Evolutionary conservation across 2,797 vertebrate genomes (phyloP), one percentile per base, ranked within the genome.

Genomic region (Ctenopoma kingsleyae): DNA sequence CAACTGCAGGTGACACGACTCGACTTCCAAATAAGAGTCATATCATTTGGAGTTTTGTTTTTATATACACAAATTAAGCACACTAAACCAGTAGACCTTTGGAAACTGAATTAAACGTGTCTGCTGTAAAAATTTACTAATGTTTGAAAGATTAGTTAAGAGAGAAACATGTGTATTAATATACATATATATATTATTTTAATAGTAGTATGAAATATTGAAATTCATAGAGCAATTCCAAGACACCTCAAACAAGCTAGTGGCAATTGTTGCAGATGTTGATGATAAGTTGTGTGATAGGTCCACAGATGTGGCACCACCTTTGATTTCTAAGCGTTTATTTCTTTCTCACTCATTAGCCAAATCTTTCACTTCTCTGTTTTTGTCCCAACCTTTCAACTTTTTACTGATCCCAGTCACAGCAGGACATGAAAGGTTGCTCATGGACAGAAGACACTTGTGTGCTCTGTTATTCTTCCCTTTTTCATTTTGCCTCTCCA

Each of bases 401-500:
- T 78, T 90, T 88, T 82, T 81, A 86, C 84, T 85, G 87, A 91
- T 91, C 77, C 76, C 62, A 47, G 50, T 67, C 83, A 84, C 88
- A 77, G 79, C 47, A 56, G 84, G 86, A 88, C 53, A 77, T 58
- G 74, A 81, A 76, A 76, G 68, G 76, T 80, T 79, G 76, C 80
- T 81, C 56, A 58, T 87, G 83, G 92, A 92, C 93, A 94, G 92
- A 93, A 90, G 90, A 84, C 81, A 78, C 90, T 90, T 80, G 85
- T 86, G 79, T 90, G 80, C 78, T 56, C 78, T 65, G 71, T 67
- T 81, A 54, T 63, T 35, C 76, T 65, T 52, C 61, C 43, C 59
- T 50, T 49, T 70, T 55, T 74, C 60, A 69, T 71, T 55, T 54
- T 54, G n/a, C 17, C 55, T 41, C 48, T 48, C 8, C 64, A 1